phyloP scores from a whole-genome alignment of 2,888 invertebrate species.

The Zygaena filipendulae region DNA sequence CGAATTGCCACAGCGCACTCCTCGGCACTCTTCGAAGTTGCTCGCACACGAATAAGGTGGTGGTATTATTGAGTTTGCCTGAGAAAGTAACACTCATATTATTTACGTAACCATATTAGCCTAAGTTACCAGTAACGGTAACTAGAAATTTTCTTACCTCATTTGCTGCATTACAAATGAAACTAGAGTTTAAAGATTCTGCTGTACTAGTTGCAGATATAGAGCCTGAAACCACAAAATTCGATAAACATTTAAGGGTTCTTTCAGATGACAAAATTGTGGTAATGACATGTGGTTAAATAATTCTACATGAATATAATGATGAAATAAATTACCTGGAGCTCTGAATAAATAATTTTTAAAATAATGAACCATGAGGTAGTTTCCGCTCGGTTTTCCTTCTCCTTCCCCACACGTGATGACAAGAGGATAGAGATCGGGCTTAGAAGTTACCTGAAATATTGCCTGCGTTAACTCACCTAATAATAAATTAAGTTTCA shows the following conservation, averaged over 20 bases:
- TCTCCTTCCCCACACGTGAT: conserved; percentile 81
- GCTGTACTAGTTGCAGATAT: conserved; percentile 87
- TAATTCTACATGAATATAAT: not conserved
- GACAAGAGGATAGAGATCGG: conserved; percentile 85
- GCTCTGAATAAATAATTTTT: conserved; percentile 81
- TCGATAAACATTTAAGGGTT: conserved; percentile 2
- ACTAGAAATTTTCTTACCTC: conserved; percentile 64
- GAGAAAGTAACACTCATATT: conserved; percentile 16
- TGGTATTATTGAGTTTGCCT: conserved; percentile 84
- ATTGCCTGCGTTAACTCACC: too few relatives aligned
- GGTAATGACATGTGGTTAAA: too few relatives aligned
- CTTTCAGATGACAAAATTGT: not conserved
- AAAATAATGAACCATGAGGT: conserved; percentile 87
- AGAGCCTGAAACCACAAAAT: conserved; percentile 65
- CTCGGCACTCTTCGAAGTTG: conserved; percentile 73
- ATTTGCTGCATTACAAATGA: conserved; percentile 85
- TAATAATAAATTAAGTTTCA: too few relatives aligned
- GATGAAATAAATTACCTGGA: conserved; percentile 51
- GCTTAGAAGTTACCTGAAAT: conserved; percentile 85
- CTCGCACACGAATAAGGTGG: conserved; percentile 86
- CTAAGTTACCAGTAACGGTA: too few relatives aligned
- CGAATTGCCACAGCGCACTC: conserved; percentile 52
- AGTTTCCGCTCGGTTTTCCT: conserved; percentile 77
- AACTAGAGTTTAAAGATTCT: conserved; percentile 88
- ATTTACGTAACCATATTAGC: conserved; percentile 1